Percentiles rank a stretch among this genome's conserved stretches.
Evolutionary conservation across 2,113 vertebrate species (phyloP).

Genomic region (Prunella fulvescens): DNA sequence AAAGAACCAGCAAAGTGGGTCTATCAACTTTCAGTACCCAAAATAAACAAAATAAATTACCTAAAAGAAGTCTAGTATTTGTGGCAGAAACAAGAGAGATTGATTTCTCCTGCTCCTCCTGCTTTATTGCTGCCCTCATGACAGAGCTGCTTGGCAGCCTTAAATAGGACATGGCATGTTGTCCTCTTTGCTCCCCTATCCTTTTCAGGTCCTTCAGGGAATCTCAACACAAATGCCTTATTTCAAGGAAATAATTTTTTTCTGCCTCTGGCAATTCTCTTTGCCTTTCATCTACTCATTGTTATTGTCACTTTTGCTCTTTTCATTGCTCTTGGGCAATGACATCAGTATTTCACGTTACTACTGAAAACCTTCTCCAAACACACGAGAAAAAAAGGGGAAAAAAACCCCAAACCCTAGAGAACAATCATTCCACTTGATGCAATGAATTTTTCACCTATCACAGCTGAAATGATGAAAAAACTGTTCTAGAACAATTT

Average conservation of each 20-base stretch:
- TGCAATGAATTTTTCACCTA: neutral
- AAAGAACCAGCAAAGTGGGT: neutral
- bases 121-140: neutral
- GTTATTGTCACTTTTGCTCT: conserved; percentile 15
- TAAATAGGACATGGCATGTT: conserved; percentile 25
- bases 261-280: neutral
- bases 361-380: neutral
- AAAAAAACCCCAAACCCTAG: neutral
- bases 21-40: neutral
- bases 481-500: neutral
- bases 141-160: neutral
- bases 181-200: conserved; percentile 1
- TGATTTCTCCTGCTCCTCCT: neutral
- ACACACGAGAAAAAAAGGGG: neutral
- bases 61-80: neutral
- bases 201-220: conserved; percentile 3
- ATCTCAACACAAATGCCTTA: neutral
- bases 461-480: neutral
- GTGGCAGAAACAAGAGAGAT: neutral
- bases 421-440: neutral
- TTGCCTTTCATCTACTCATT: neutral
- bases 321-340: neutral
- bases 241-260: conserved; percentile 3
- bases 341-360: neutral
- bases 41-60: neutral